These are phyloP conservation scores for Phoenoteleia sp. DNA, from an alignment of 2,888 invertebrate genomes.

Conservation along the genomic window DNA sequence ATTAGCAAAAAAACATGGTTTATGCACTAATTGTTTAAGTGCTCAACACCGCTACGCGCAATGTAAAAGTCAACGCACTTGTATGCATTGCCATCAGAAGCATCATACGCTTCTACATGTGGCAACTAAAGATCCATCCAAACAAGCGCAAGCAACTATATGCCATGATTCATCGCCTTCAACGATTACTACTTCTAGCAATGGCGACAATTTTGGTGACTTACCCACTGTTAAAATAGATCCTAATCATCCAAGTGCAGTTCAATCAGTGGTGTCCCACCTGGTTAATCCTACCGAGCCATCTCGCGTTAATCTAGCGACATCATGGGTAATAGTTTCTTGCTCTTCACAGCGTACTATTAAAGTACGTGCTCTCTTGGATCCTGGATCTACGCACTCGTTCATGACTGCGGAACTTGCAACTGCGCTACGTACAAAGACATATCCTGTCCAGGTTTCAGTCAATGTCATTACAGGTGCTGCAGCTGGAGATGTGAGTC, in stretches of 20 bases:
- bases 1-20: neutral
- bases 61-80: neutral
- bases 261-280: neutral
- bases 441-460: neutral
- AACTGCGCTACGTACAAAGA: neutral
- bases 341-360: neutral
- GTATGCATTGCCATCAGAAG: neutral
- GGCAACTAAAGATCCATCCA: no score
- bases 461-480: neutral
- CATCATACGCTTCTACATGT: neutral
- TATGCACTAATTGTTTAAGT: neutral
- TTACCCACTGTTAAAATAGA: no score
- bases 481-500: neutral
- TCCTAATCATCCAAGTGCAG: neutral
- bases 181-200: no score
- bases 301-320: neutral
- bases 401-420: neutral
- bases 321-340: neutral
- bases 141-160: neutral
- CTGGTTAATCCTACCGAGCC: neutral
- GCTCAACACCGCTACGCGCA: neutral
- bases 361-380: neutral
- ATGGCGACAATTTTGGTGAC: no score
- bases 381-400: conserved; percentile 8
- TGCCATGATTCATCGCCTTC: no score